These are phyloP conservation scores for Acrocyrtus sp. DNA, from an alignment of 2,888 invertebrate genomes.

Conservation along the genomic window DNA sequence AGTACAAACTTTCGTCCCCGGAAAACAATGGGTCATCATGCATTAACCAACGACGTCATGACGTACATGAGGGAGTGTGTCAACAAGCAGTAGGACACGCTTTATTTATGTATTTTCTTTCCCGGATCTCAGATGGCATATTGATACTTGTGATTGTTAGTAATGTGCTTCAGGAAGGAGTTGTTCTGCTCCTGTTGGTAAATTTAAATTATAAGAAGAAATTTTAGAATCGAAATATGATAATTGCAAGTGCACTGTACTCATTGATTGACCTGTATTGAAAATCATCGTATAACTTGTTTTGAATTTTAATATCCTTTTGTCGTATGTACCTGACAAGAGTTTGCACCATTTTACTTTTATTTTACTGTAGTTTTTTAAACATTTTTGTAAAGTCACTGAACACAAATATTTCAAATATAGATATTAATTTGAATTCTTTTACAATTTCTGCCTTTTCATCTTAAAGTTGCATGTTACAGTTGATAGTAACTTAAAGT, in stretches of 20 bases:
- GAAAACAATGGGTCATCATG: constrained; percentile 4
- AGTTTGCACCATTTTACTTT: no score
- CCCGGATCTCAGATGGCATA: no score
- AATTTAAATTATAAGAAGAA: background rate
- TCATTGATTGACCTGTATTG: background rate
- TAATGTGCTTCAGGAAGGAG: background rate
- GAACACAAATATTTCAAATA: no score
- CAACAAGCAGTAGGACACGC: background rate
- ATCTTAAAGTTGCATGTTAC: no score
- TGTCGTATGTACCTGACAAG: no score
- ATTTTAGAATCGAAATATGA: background rate
- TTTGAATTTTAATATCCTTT: no score
- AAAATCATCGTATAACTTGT: background rate
- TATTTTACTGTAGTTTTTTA: no score
- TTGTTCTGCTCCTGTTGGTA: background rate
- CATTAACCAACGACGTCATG: constrained; percentile 28
- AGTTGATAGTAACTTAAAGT: no score
- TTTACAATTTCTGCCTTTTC: no score
- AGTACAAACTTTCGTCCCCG: constrained; percentile 27
- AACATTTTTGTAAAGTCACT: no score
- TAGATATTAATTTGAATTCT: no score
- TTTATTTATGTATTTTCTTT: no score
- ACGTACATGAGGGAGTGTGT: constrained; percentile 34
- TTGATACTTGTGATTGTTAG: background rate
- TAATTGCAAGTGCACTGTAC: background rate